Evolutionary conservation across 1,140 invertebrate species (phyloP).

Genomic region (Aricia agestis): DNA sequence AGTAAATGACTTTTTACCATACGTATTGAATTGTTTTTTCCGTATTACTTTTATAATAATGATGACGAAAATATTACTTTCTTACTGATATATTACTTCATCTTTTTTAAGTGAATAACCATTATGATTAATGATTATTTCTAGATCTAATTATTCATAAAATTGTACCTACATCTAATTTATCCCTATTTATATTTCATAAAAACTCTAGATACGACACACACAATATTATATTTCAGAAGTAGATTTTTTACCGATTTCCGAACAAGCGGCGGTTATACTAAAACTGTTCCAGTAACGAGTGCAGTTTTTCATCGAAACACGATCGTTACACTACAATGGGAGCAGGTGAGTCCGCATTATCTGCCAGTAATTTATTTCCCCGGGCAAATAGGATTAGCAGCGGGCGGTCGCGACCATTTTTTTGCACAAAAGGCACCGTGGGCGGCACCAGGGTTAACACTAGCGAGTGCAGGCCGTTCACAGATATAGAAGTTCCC

Average conservation of each 20-base stretch:
- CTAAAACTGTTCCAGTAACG: neutral
- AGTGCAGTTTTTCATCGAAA: neutral
- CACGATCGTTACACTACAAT: neutral
- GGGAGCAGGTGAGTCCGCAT: constrained; percentile 20
- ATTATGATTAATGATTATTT: too few species aligned
- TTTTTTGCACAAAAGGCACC: constrained; percentile 7
- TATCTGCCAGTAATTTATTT: constrained; percentile 30
- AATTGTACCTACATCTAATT: too few species aligned
- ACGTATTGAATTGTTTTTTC: neutral
- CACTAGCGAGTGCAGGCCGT: neutral
- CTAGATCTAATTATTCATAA: too few species aligned
- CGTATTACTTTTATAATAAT: neutral
- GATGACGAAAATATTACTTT: too few species aligned
- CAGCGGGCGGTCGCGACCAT: constrained; percentile 18
- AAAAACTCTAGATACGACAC: too few species aligned
- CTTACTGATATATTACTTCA: too few species aligned
- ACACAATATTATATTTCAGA: too few species aligned
- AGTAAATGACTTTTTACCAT: neutral
- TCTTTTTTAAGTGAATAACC: too few species aligned
- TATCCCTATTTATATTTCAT: too few species aligned
- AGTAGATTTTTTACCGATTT: too few species aligned
- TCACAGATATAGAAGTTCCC: too few species aligned
- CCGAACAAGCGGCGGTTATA: too few species aligned
- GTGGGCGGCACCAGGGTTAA: neutral
- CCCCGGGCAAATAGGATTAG: constrained; percentile 29